These are phyloP conservation scores for Mus spicilegus DNA, from an alignment of 2,113 vertebrate species.

Conservation along the genomic window DNA sequence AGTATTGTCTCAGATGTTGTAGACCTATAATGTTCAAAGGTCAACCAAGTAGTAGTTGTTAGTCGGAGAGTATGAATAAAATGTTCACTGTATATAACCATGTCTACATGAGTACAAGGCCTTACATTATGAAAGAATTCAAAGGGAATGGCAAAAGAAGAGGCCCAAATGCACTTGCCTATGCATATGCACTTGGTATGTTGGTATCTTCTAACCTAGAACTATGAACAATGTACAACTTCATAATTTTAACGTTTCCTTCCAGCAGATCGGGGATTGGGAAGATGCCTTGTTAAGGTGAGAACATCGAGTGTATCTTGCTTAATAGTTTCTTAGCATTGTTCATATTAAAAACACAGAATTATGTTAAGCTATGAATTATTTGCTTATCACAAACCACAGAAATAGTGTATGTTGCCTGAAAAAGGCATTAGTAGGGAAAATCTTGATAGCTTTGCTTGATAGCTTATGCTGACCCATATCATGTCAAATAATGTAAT, in stretches of 20 bases:
- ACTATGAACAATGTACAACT: background rate
- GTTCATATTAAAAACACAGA: slow-evolving; percentile 17
- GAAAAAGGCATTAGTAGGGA: background rate
- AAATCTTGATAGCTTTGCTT: slow-evolving; percentile 1
- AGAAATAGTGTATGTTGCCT: background rate
- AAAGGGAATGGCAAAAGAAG: background rate
- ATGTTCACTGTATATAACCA: background rate
- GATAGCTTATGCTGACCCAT: background rate
- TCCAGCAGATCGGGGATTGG: background rate
- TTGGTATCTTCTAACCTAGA: background rate
- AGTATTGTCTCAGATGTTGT: background rate
- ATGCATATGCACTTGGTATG: background rate
- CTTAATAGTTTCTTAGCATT: background rate
- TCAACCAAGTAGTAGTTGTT: background rate
- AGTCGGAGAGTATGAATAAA: background rate
- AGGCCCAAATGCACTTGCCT: background rate
- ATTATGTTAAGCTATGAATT: background rate
- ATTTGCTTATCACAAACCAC: background rate
- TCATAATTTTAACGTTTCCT: slow-evolving; percentile 10
- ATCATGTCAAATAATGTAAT: background rate
- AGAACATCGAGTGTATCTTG: background rate
- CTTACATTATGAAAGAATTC: background rate
- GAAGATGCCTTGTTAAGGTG: background rate
- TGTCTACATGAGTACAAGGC: background rate
- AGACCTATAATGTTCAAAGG: background rate